Evolutionary conservation across 2,113 vertebrate species (phyloP), one percentile per base, ranked within the genome.

Genomic region (Conger conger): DNA sequence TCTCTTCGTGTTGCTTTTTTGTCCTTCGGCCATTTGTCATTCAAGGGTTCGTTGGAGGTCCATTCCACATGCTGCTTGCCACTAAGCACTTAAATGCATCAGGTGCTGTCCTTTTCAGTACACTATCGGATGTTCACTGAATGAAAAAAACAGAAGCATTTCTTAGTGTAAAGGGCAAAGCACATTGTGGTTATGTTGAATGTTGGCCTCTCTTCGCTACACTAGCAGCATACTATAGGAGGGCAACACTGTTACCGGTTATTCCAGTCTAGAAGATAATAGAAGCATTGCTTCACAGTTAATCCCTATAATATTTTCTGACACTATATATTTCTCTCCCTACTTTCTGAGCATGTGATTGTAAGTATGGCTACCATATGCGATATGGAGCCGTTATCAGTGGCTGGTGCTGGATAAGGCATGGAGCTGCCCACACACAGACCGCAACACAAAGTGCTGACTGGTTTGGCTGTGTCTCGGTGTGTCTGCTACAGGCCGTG

Each of bases 401-500:
- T 33, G 60, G 54, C 0, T 18, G 18, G 33, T 68, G 16, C 20
- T 78, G 15, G 36, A 84, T 40, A 76, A 78, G 35, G 36, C 54
- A 35, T 18, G 27, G 16, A 50, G 53, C 23, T 20, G 37, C 30
- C 85, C 36, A 40, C 35, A 16, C 36, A 37, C 18, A 68, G 78
- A 68, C 53, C 84, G 53, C 42, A 27, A 30, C 27, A 15, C 45
- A 45, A 37, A 82, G 35, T 81, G 76, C 86, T 86, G 85, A 85
- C 79, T 57, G 50, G 17, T 33, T 79, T 86, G 78, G 53, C 79
- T 18, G 4, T 16, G 79, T 37, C 27, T 80, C 63, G 77, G 38
- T 89, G 20, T 86, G 57, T 63, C 79, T 83, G 83, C 81, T 82
- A 82, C 81, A 81, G 36, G 40, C 23, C 81, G 73, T 30, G 23